Evolutionary conservation across 2,113 vertebrate genomes (phyloP), one percentile per base, ranked within the genome.

Genomic region (Motacilla alba): DNA sequence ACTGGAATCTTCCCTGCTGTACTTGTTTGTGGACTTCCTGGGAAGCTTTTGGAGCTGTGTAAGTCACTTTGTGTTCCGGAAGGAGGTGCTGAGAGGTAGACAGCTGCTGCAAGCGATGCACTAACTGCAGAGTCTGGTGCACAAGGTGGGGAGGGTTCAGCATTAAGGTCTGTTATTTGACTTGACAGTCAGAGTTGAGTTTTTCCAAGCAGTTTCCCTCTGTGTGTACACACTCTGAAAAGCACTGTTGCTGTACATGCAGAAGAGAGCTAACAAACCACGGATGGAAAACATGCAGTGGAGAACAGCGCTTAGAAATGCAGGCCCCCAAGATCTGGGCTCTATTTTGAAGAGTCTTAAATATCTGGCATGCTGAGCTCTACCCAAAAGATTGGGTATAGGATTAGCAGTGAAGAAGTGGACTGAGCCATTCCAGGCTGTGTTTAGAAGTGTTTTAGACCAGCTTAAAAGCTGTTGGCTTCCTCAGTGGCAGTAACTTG

Each of bases 71-170:
- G 73, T 15, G 35, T 80, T 68, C 74, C 83, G 86, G 64, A 69
- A 20, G 19, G 87, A 95, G 76, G 41, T 90, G 76, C 92, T 83
- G 88, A 93, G 88, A 90, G 49, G 66, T 28, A 73, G 90, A 70
- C 62, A 86, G 93, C 44, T 91, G 87, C 44, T 53, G 44, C 49
- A 64, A 74, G 43, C 0, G 0, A 39, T 52, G 64, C 49, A 33
- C 68, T 63, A 19, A 84, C 35, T 49, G 52, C 26, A 80, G 72
- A 74, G 19, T 30, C 60, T 82, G 43, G 14, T 39, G 33, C 75
- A 72, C 3, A 12, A 68, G 75, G 30, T 3, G 35, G 58, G 44
- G 37, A 78, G 50, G 19, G 47, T 41, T 90, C 75, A 84, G 76
- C 1, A 2, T 28, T 78, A 83, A 75, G 56, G 58, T 60, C 68